Evolutionary conservation across 2,888 invertebrate genomes (phyloP), one percentile per base, ranked within the genome.

Genomic region (Deladenus siricidicola): DNA sequence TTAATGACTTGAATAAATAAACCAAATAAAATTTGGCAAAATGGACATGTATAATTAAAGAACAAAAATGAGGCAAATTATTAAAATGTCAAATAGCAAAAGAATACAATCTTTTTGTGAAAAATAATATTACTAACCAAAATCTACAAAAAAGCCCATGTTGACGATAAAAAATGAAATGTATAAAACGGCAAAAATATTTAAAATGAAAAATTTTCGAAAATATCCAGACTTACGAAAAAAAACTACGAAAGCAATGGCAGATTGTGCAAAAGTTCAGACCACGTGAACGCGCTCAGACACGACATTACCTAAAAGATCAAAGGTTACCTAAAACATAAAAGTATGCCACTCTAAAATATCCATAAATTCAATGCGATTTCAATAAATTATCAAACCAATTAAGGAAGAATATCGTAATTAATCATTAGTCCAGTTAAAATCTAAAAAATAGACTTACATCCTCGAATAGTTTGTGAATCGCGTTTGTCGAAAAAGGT

Each of bases 381-480:
- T n/a, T n/a, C n/a, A n/a, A n/a, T n/a, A 34, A 34, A 6, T 34
- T 34, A 14, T 34, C 39, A 34, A 14, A 34, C 6, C 39, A 34
- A 34, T 10, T 14, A 10, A 10, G 6, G 14, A 34, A 34, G 14
- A 34, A 34, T 34, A 24, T 10, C 19, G 19, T n/a, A 56, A 56
- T 24, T 2, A 17, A 24, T 55, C 23, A 30, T 30, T 52, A 30
- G 14, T 39, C 4, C 2, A 17, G 21, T 56, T 57, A 19, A 19
- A 52, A 56, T n/a, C 21, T 26, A 28, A 58, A 53, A 58, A 19
- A 23, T 10, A 17, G n/a, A 59, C 60, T 24, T 28, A 66, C 62
- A 62, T 63, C 60, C 24, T 63, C 66, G 52, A 63, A 63, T 34
- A 61, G 50, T 44, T 62, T 51, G 60, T 62, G 63, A 21, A 63